These are phyloP conservation scores for Callimorpha dominula DNA, from an alignment of 2,888 invertebrate species.

Conservation along the genomic window DNA sequence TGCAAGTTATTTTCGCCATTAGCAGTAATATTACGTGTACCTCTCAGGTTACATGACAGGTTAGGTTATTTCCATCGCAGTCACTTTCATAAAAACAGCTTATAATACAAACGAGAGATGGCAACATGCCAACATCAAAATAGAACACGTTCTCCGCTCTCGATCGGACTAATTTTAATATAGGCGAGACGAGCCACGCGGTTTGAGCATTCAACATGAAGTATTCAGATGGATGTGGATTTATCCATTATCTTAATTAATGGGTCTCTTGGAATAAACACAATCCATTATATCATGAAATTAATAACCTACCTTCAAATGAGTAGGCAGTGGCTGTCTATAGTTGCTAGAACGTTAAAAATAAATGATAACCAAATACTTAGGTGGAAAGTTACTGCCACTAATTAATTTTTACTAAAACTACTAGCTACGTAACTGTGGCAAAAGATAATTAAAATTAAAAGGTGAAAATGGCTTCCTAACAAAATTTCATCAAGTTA, in stretches of 20 bases:
- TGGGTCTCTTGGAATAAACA: constrained; percentile 21
- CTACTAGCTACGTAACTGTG: too few relatives aligned
- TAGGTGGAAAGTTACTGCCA: not conserved
- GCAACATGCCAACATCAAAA: constrained; percentile 82
- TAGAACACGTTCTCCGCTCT: constrained; percentile 82
- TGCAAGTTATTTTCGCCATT: constrained; percentile 35
- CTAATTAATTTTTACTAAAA: not conserved
- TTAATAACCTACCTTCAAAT: not conserved
- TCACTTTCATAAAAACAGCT: constrained; percentile 87
- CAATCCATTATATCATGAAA: constrained; percentile 13
- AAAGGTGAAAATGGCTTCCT: not conserved
- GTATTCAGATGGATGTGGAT: constrained; percentile 55
- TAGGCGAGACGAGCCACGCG: constrained; percentile 70
- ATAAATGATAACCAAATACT: not conserved
- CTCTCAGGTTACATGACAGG: constrained; percentile 85
- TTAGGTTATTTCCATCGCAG: constrained; percentile 86
- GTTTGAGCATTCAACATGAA: constrained; percentile 69
- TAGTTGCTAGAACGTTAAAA: not conserved
- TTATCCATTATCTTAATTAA: constrained; percentile 33
- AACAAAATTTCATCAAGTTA: not conserved
- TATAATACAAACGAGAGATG: constrained; percentile 87
- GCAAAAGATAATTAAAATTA: not conserved
- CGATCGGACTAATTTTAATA: constrained; percentile 84
- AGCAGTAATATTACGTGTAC: constrained; percentile 62
- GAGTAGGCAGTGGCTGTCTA: not conserved